phyloP scores from a whole-genome alignment of 1,140 invertebrate species.

The Aphelenchoides fujianensis region DNA sequence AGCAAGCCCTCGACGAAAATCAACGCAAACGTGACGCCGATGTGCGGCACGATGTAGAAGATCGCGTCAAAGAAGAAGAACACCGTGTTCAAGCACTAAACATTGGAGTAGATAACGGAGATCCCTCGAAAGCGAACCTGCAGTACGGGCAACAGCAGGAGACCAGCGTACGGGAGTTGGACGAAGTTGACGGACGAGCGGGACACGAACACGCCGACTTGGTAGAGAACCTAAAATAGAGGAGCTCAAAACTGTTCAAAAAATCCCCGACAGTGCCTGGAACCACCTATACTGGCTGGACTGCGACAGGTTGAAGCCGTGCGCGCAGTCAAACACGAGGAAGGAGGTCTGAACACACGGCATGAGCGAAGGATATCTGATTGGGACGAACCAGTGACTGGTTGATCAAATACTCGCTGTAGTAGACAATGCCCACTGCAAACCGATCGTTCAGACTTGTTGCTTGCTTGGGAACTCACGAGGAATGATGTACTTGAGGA shows the following conservation, averaged over 20 bases:
- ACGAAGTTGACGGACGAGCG: conserved; percentile 78
- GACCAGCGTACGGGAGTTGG: conserved; percentile 67
- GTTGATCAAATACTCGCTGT: conserved; percentile 86
- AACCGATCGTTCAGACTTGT: no score
- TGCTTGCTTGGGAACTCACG: no score
- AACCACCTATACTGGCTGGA: conserved; percentile 76
- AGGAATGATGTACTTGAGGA: conserved; percentile 77
- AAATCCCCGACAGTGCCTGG: no score
- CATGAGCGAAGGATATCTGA: neutral
- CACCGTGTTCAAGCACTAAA: conserved; percentile 60
- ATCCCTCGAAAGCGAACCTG: neutral
- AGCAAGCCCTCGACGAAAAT: conserved; percentile 63
- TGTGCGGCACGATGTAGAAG: conserved; percentile 55
- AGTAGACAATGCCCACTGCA: conserved; percentile 75
- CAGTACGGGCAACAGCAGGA: conserved; percentile 75
- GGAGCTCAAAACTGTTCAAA: no score
- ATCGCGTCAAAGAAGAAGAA: conserved; percentile 48
- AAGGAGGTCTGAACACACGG: neutral
- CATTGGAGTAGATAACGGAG: conserved; percentile 55
- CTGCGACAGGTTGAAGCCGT: conserved; percentile 38
- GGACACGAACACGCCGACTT: conserved; percentile 81
- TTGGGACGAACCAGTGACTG: conserved; percentile 72
- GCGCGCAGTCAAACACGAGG: conserved; percentile 44
- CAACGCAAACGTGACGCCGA: conserved; percentile 49
- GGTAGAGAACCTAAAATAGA: conserved; percentile 79